Percentiles rank a stretch among this genome's conserved stretches.
These are phyloP conservation scores for Sciurus niger DNA, from an alignment of 2,113 vertebrate genomes.

Conservation along the genomic window DNA sequence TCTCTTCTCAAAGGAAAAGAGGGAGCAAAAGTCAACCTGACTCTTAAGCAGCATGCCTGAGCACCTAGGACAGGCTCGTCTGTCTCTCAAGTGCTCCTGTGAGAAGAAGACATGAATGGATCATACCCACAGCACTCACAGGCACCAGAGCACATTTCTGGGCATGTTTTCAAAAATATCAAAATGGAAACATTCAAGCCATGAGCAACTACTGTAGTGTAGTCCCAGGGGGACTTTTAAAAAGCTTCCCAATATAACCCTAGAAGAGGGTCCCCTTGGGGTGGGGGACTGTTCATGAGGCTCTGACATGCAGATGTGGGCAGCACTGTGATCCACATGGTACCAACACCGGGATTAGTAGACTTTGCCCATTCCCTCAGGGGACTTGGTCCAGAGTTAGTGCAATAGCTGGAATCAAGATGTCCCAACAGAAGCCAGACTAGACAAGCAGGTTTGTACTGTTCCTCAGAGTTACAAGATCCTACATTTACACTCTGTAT, in stretches of 20 bases:
- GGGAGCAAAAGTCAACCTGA: background rate
- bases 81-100: rapidly evolving
- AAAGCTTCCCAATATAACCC: background rate
- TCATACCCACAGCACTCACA: background rate
- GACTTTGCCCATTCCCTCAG: background rate
- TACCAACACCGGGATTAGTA: background rate
- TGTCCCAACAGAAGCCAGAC: background rate
- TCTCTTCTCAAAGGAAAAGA: background rate
- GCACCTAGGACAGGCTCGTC: background rate
- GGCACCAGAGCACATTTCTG: background rate
- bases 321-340: background rate
- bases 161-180: background rate
- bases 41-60: background rate
- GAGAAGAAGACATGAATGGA: background rate
- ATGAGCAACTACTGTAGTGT: too few species aligned
- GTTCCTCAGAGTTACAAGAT: constrained; percentile 28
- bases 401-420: background rate
- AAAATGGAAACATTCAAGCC: background rate
- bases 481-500: background rate
- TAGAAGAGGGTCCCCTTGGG: too few species aligned
- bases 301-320: background rate
- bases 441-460: background rate
- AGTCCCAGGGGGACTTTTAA: background rate
- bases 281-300: rapidly evolving
- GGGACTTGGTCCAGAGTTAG: background rate